These are phyloP conservation scores for Seriola dumerili DNA, from an alignment of 2,113 vertebrate genomes.

Conservation along the genomic window DNA sequence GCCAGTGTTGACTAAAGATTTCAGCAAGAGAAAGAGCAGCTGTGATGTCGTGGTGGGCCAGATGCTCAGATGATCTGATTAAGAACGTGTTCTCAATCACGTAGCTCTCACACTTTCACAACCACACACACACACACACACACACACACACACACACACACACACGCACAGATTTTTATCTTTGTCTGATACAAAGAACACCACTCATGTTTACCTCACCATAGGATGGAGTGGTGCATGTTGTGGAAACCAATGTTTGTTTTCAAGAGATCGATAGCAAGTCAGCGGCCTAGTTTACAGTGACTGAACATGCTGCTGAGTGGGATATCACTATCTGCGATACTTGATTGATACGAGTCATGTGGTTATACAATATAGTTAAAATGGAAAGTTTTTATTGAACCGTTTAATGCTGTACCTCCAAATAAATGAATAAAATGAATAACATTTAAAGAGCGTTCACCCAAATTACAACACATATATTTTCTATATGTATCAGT, in stretches of 20 bases:
- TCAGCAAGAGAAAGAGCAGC: constrained; percentile 68
- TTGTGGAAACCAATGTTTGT: constrained; percentile 35
- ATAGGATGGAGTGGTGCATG: background rate
- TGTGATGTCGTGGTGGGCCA: constrained; percentile 52
- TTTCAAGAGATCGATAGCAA: background rate
- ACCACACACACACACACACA: constrained; percentile 39
- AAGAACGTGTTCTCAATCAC: constrained; percentile 71
- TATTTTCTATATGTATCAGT: no score
- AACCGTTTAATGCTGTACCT: background rate
- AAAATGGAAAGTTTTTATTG: constrained; percentile 1
- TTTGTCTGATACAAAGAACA: background rate
- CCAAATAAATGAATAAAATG: no score
- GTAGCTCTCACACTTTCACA: constrained; percentile 53
- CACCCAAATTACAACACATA: background rate
- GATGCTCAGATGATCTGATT: constrained; percentile 73
- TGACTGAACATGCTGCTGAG: constrained; percentile 13
- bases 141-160: constrained; percentile 41
- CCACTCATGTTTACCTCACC: background rate
- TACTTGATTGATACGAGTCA: background rate
- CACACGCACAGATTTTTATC: constrained; percentile 47
- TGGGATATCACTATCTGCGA: background rate
- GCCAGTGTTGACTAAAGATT: constrained; percentile 9
- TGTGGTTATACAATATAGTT: background rate
- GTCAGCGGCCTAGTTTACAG: background rate
- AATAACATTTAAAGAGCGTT: background rate